phyloP scores from a whole-genome alignment of 2,888 invertebrate species.

The Cremastinae sp. region DNA sequence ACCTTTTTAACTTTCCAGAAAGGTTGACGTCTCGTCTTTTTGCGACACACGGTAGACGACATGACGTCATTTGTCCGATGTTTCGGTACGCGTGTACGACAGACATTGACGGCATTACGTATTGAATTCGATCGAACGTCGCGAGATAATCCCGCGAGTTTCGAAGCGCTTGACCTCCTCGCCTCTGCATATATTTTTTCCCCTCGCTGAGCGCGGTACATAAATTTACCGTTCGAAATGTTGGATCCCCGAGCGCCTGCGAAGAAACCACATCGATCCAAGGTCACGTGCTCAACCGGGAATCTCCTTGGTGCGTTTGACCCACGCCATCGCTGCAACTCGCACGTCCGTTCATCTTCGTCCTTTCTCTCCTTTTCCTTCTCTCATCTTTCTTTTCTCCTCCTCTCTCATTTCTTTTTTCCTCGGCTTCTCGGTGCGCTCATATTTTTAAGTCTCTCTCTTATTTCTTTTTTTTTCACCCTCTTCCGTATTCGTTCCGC shows the following conservation, averaged over 20 bases:
- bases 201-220: conserved; percentile 2
- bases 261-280: conserved; percentile 38
- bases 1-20: too few relatives aligned
- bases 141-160: conserved; percentile 17
- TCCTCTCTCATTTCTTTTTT: conserved; percentile 12
- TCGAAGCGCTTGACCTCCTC: conserved; percentile 34
- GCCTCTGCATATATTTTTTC: background rate
- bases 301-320: conserved; percentile 43
- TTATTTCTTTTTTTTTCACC: conserved; percentile 13
- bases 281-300: conserved; percentile 33
- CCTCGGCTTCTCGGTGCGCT: background rate
- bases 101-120: conserved; percentile 19
- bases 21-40: too few relatives aligned
- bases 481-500: conserved; percentile 36
- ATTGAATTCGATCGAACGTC: conserved; percentile 27
- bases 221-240: conserved; percentile 33
- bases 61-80: background rate
- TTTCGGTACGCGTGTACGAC: conserved; percentile 18
- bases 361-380: conserved; percentile 13
- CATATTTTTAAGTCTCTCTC: background rate
- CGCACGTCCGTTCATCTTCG: conserved; percentile 46
- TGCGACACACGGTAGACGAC: too few relatives aligned
- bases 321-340: conserved; percentile 37
- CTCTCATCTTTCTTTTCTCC: background rate
- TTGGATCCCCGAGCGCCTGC: background rate